phyloP scores from a whole-genome alignment of 2,113 vertebrate genomes.

The Pheucticus melanocephalus region DNA sequence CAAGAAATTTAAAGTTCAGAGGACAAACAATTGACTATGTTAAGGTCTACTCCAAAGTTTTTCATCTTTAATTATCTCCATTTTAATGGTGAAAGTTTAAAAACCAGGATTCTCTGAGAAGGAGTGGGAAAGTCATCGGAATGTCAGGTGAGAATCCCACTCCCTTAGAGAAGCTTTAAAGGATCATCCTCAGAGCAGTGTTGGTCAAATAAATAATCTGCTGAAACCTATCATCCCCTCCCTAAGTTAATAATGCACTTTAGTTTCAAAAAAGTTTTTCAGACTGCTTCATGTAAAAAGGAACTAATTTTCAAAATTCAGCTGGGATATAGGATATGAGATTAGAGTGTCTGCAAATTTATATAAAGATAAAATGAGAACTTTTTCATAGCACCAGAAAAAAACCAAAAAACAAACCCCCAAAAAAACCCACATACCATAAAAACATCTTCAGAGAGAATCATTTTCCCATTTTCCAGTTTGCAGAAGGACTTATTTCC shows the following conservation, averaged over 20 bases:
- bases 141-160: background rate
- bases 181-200: background rate
- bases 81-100: background rate
- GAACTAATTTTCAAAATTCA: background rate
- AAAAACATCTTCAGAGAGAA: background rate
- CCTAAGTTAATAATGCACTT: background rate
- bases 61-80: background rate
- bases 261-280: background rate
- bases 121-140: background rate
- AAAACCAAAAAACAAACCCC: background rate
- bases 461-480: background rate
- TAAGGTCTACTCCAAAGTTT: background rate
- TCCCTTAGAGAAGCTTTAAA: background rate
- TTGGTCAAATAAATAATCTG: background rate
- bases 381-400: background rate
- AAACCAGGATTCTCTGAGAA: background rate
- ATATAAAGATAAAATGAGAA: background rate
- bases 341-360: background rate
- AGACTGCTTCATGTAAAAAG: background rate
- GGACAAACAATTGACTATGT: background rate
- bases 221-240: background rate
- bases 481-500: background rate
- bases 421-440: rapidly evolving
- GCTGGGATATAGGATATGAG: background rate
- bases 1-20: background rate